Conservation (phyloP, 2,113 vertebrate species). For the Poicephalus gulielmi region DNA sequence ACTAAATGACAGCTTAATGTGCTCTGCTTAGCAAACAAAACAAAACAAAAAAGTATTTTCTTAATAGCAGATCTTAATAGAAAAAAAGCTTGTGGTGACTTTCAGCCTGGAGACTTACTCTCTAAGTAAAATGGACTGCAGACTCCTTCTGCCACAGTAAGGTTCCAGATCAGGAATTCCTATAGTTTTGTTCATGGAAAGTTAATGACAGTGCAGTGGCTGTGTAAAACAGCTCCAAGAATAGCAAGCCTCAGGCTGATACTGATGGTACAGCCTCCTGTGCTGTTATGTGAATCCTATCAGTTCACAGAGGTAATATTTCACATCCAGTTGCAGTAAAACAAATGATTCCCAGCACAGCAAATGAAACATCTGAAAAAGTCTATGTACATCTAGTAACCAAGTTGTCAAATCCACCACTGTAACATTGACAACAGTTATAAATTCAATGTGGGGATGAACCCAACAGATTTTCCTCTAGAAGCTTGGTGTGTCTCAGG, state of each 20-base stretch:
- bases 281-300: not conserved
- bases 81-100: not conserved
- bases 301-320: not conserved
- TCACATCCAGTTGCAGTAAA: not conserved
- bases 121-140: not conserved
- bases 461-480: not conserved
- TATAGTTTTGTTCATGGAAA: not conserved
- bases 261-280: not conserved
- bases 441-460: not conserved
- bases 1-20: not conserved
- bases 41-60: not conserved
- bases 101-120: not conserved
- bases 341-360: not conserved
- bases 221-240: not conserved
- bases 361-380: not conserved
- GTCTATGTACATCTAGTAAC: rapidly evolving
- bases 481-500: not conserved
- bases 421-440: not conserved
- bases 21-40: not conserved
- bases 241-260: not conserved
- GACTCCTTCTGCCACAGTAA: not conserved
- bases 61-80: not conserved
- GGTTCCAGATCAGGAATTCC: not conserved
- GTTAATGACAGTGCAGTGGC: not conserved
- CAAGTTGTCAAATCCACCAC: not conserved